Percentiles rank a stretch among this genome's conserved stretches.
Conservation (phyloP, 1,140 invertebrate genomes). For the Hypothenemus hampei region DNA sequence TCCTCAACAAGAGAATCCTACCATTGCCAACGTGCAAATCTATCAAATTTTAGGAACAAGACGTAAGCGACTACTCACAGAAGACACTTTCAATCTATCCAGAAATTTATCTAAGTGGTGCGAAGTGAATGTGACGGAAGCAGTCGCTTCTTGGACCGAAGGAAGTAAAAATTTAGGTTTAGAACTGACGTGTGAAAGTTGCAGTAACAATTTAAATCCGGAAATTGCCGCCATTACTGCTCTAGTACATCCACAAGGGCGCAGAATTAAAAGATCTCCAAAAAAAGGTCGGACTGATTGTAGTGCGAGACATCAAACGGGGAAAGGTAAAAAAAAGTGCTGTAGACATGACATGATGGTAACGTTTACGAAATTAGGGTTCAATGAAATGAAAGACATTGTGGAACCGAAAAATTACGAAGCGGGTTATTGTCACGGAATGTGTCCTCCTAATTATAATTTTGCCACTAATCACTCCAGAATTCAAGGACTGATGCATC, state of each 20-base stretch:
- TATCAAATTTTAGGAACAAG: constrained; percentile 36
- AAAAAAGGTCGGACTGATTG: constrained; percentile 48
- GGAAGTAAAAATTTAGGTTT: constrained; percentile 48
- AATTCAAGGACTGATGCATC: constrained; percentile 64
- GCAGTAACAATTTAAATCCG: constrained; percentile 41
- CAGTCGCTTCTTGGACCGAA: constrained; percentile 49
- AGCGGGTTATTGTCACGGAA: constrained; percentile 66
- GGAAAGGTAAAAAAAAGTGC: constrained; percentile 52
- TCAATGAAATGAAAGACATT: constrained; percentile 57
- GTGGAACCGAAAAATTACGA: constrained; percentile 66
- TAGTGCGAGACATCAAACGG: constrained; percentile 36
- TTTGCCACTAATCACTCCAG: constrained; percentile 68
- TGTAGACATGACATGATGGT: constrained; percentile 63
- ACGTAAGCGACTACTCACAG: constrained; percentile 33
- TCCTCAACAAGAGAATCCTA: constrained; percentile 24
- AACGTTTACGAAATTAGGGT: constrained; percentile 57
- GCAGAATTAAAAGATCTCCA: constrained; percentile 37
- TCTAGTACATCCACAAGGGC: constrained; percentile 44
- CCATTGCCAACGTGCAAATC: constrained; percentile 30
- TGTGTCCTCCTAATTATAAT: constrained; percentile 64
- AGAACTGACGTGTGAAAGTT: constrained; percentile 49
- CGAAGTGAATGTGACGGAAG: constrained; percentile 53
- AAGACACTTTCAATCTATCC: constrained; percentile 36
- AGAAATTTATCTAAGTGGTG: constrained; percentile 46
- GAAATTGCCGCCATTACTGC: constrained; percentile 42